Percentiles rank a stretch among this genome's conserved stretches.
These are phyloP conservation scores for Alviniconcha strummeri DNA, from an alignment of 2,888 invertebrate genomes.

Conservation along the genomic window DNA sequence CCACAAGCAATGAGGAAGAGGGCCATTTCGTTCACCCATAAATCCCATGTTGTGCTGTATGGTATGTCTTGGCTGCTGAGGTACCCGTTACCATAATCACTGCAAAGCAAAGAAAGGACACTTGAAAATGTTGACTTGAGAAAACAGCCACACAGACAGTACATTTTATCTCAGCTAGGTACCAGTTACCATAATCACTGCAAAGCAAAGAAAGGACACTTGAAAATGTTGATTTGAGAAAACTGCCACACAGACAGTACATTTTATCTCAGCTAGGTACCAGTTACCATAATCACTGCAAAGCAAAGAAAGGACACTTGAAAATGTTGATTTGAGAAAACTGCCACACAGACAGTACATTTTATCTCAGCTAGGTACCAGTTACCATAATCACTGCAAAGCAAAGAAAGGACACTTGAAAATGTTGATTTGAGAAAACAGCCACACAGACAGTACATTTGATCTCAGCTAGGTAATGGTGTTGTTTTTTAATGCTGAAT, in stretches of 20 bases:
- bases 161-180: constrained; percentile 44
- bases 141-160: too few relatives aligned
- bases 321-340: too few relatives aligned
- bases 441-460: too few relatives aligned
- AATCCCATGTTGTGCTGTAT: constrained; percentile 63
- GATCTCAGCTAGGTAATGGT: too few relatives aligned
- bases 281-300: constrained; percentile 56
- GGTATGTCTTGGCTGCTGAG: constrained; percentile 61
- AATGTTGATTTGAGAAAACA: too few relatives aligned
- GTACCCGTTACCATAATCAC: constrained; percentile 60
- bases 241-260: too few relatives aligned
- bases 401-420: not conserved
- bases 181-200: constrained; percentile 59
- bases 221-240: too few relatives aligned
- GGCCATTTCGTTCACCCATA: constrained; percentile 68
- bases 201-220: constrained; percentile 16
- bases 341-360: too few relatives aligned
- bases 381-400: constrained; percentile 56
- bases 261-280: constrained; percentile 50
- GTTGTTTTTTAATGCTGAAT: too few relatives aligned
- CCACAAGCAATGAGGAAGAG: constrained; percentile 54
- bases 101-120: constrained; percentile 35
- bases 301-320: constrained; percentile 3
- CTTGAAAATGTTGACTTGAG: too few relatives aligned
- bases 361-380: constrained; percentile 51